Conservation (phyloP, 2,797 vertebrate species). For the Momotus momota region DNA sequence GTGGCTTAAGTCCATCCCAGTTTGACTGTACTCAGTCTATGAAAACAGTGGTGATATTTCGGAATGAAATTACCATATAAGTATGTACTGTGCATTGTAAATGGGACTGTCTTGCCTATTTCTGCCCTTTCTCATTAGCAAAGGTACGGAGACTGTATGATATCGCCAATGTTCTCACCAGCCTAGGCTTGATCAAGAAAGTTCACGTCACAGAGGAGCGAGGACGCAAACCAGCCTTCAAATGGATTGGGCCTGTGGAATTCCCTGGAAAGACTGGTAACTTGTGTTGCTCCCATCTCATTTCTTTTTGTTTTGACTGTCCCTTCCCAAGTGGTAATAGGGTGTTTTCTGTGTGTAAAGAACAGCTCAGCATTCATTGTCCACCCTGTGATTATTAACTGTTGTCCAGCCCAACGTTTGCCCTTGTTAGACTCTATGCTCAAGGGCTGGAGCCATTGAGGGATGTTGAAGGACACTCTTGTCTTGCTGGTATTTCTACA, state of each 20-base stretch:
- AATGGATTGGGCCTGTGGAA: constrained; percentile 91
- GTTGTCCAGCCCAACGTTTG: not conserved
- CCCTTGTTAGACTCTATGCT: not conserved
- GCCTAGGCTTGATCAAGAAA: constrained; percentile 91
- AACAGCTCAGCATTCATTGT: not conserved
- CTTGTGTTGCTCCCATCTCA: not conserved
- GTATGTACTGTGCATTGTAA: not conserved
- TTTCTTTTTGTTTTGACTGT: not conserved
- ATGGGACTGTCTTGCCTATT: not conserved
- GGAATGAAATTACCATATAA: not conserved
- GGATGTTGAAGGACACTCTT: not conserved
- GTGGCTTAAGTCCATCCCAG: not conserved
- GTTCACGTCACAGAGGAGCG: constrained; percentile 90
- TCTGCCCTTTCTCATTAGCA: constrained; percentile 76
- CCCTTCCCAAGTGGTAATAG: not conserved
- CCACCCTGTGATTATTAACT: not conserved
- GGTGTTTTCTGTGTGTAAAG: not conserved
- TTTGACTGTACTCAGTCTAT: not conserved
- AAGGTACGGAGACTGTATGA: constrained; percentile 94
- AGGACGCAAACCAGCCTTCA: constrained; percentile 92
- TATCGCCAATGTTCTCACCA: constrained; percentile 94
- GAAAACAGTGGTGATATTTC: not conserved
- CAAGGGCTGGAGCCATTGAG: not conserved
- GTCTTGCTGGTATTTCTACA: not conserved
- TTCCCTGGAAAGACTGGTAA: constrained; percentile 81